Percentiles rank a stretch among this genome's conserved stretches.
These are phyloP conservation scores for Trileptium ribeirensis DNA, from an alignment of 2,888 invertebrate genomes.

Conservation along the genomic window DNA sequence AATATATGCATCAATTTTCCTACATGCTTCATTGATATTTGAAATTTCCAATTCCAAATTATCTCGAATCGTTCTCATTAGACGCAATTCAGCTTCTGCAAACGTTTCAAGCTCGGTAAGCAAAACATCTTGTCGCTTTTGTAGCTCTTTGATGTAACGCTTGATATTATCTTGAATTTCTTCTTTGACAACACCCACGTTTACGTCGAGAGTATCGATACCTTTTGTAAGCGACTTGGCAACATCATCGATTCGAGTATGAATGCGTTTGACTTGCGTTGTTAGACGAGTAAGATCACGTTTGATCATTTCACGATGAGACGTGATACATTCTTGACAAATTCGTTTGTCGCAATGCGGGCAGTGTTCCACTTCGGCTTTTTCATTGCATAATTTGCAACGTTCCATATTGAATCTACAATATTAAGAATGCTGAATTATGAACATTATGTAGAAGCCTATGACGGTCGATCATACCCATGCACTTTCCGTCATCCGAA, in stretches of 20 bases:
- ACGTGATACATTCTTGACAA: constrained; percentile 84
- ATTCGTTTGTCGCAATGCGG: constrained; percentile 95
- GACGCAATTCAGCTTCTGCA: constrained; percentile 74
- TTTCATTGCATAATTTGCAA: constrained; percentile 52
- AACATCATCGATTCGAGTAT: constrained; percentile 47
- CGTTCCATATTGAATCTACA: constrained; percentile 49
- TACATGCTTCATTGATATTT: constrained; percentile 92
- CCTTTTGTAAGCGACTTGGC: constrained; percentile 61
- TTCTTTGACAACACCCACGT: constrained; percentile 78
- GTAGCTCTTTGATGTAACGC: constrained; percentile 50
- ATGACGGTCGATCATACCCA: no score
- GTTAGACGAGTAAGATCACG: constrained; percentile 81
- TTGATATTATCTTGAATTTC: constrained; percentile 72
- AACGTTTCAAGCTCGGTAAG: constrained; percentile 69
- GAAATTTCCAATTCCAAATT: constrained; percentile 87
- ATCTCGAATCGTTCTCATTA: constrained; percentile 76
- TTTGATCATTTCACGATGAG: constrained; percentile 88
- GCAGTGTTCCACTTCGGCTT: constrained; percentile 60
- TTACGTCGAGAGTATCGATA: constrained; percentile 74
- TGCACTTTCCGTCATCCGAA: no score
- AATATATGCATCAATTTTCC: constrained; percentile 78
- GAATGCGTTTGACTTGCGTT: constrained; percentile 61
- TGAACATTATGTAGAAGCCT: no score
- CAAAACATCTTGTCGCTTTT: constrained; percentile 60
- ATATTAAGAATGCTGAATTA: no score